Evolutionary conservation across 2,797 vertebrate genomes (phyloP).

Genomic region (Adrianichthys oophorus): DNA sequence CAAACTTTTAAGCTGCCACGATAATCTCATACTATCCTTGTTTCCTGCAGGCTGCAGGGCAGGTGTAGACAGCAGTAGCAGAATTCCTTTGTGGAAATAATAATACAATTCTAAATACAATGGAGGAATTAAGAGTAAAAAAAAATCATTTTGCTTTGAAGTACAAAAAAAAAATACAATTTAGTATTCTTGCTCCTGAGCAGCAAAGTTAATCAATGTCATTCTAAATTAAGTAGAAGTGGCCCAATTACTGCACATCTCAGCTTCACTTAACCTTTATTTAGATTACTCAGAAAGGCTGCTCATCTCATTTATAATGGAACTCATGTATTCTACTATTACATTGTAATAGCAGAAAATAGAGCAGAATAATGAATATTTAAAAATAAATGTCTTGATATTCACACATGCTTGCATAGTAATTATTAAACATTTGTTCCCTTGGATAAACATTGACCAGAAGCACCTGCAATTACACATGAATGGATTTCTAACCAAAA

Average conservation of each 20-base stretch:
- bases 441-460: background rate
- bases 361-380: constrained; percentile 1
- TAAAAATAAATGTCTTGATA: background rate
- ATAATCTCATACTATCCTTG: background rate
- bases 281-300: constrained; percentile 18
- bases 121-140: no score
- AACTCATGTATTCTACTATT: background rate
- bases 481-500: constrained; percentile 7
- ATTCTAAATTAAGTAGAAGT: constrained; percentile 17
- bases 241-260: constrained; percentile 8
- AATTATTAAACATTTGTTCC: no score
- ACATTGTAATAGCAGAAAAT: background rate
- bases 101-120: background rate
- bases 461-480: background rate
- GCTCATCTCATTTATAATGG: constrained; percentile 7
- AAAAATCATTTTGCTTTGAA: background rate
- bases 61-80: background rate
- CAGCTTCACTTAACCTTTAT: constrained; percentile 38
- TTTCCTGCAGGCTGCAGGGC: background rate
- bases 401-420: no score
- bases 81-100: background rate
- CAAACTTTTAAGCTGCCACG: no score
- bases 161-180: background rate
- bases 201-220: background rate
- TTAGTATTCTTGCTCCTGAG: background rate